Conservation (phyloP, 2,797 vertebrate genomes). For the Chaetodon trifasciatus region DNA sequence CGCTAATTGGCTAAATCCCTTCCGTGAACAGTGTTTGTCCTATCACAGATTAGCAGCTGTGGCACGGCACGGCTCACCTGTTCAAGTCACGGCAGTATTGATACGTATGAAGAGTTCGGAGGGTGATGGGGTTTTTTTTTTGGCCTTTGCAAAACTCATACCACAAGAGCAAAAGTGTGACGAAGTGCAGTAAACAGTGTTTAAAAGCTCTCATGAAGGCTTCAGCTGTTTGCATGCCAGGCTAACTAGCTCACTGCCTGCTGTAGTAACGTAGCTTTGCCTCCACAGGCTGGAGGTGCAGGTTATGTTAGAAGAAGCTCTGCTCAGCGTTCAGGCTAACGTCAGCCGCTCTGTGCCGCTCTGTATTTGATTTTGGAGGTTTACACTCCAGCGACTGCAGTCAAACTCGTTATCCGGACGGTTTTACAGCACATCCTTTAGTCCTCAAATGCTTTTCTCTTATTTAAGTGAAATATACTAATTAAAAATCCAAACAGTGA, state of each 20-base stretch:
- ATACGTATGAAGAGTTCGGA: background rate
- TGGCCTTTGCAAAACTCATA: background rate
- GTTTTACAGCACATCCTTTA: background rate
- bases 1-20: slow-evolving; percentile 12
- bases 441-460: background rate
- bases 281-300: background rate
- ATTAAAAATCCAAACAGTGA: background rate
- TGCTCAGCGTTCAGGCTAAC: background rate
- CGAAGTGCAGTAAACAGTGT: background rate
- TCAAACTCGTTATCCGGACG: background rate
- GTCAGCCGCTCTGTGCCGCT: background rate
- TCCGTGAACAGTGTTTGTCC: background rate
- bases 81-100: background rate
- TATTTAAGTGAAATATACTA: background rate
- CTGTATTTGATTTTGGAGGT: background rate
- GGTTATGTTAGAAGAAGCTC: background rate
- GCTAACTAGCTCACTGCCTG: background rate
- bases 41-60: background rate
- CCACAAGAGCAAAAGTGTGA: background rate
- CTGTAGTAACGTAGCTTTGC: background rate
- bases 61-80: too few species aligned
- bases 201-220: too few species aligned
- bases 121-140: background rate
- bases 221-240: background rate
- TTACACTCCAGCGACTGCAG: background rate